These are phyloP conservation scores for Phaethornis superciliosus DNA, from an alignment of 2,113 vertebrate species.

Conservation along the genomic window DNA sequence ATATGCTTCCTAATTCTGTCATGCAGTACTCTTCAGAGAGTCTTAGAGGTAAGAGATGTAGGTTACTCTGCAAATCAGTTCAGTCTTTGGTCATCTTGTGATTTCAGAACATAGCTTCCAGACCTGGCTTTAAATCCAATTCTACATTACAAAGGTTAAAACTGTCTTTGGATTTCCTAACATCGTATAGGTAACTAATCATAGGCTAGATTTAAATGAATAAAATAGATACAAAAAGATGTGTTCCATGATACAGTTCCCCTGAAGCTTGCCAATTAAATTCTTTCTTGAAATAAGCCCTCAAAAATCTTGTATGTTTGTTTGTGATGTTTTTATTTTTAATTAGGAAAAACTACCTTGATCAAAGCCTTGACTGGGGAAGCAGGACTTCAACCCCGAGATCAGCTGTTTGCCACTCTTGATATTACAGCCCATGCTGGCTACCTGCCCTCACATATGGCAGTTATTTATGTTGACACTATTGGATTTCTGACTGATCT, in stretches of 20 bases:
- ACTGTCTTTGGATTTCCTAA: neutral
- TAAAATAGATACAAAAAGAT: neutral
- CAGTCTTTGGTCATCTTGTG: neutral
- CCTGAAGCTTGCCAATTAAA: neutral
- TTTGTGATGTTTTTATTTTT: neutral
- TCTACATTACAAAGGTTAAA: neutral
- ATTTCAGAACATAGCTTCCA: neutral
- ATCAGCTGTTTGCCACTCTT: constrained; percentile 92
- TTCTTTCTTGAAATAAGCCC: neutral
- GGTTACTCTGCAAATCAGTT: neutral
- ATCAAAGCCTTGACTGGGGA: constrained; percentile 92
- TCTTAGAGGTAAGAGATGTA: neutral
- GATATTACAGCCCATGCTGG: constrained; percentile 91
- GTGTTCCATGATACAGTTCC: neutral
- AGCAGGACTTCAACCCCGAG: constrained; percentile 77
- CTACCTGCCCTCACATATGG: constrained; percentile 81
- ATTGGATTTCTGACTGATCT: constrained; percentile 95
- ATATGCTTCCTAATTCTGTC: neutral
- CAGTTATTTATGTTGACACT: constrained; percentile 90
- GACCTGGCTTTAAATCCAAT: neutral
- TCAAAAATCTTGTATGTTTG: neutral
- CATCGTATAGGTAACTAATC: neutral
- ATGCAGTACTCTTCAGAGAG: neutral
- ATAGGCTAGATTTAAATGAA: neutral
- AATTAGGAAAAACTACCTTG: constrained; percentile 90